phyloP scores from a whole-genome alignment of 2,888 invertebrate species.

The Ophion costatus region DNA sequence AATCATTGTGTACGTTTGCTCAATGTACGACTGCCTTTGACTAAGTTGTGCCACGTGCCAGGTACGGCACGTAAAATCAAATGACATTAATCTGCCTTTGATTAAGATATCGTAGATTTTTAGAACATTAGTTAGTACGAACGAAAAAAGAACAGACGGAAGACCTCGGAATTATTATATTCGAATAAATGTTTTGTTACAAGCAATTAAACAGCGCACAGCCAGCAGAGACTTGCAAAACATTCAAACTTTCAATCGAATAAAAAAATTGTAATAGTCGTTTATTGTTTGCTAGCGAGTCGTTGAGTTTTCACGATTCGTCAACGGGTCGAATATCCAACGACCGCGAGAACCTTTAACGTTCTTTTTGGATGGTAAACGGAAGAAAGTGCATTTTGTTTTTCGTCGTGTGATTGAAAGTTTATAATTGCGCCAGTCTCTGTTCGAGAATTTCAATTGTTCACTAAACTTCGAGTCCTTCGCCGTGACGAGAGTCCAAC shows the following conservation, averaged over 20 bases:
- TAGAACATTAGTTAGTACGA: not conserved
- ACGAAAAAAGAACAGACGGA: conserved; percentile 6
- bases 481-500: conserved; percentile 65
- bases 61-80: no score
- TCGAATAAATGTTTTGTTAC: conserved; percentile 68
- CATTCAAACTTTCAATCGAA: conserved; percentile 12
- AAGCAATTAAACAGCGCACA: conserved; percentile 18
- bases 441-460: not conserved
- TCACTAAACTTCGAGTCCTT: conserved; percentile 66
- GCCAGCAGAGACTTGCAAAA: not conserved
- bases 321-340: not conserved
- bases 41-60: no score
- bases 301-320: not conserved
- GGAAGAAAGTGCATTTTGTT: not conserved
- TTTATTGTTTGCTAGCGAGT: not conserved
- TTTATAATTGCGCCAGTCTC: not conserved
- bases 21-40: conserved; percentile 35
- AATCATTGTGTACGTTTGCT: conserved; percentile 11
- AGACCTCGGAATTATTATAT: conserved; percentile 9
- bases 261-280: not conserved
- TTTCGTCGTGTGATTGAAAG: not conserved
- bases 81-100: no score
- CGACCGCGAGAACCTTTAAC: not conserved
- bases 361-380: not conserved
- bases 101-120: not conserved